These are phyloP conservation scores for Salticus scenicus DNA, from an alignment of 2,888 invertebrate genomes.

Conservation along the genomic window DNA sequence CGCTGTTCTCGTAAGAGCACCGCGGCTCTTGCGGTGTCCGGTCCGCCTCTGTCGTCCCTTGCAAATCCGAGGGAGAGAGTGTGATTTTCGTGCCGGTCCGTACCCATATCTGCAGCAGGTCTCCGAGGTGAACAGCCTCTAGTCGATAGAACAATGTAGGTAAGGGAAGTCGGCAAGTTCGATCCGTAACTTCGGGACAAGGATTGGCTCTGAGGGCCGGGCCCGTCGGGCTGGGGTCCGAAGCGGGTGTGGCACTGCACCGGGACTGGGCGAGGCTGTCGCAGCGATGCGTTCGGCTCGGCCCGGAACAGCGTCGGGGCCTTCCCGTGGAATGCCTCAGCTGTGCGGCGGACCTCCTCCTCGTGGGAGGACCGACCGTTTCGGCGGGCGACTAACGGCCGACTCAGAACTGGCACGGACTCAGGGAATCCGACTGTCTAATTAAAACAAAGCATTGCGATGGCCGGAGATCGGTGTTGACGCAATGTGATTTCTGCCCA, in stretches of 20 bases:
- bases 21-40: slow-evolving; percentile 76
- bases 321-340: slow-evolving; percentile 74
- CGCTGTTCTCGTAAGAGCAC: slow-evolving; percentile 75
- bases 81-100: slow-evolving; percentile 70
- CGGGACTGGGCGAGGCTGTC: slow-evolving; percentile 74
- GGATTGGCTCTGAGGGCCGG: slow-evolving; percentile 85
- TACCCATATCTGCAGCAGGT: slow-evolving; percentile 84
- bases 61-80: slow-evolving; percentile 74
- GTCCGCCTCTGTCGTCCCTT: slow-evolving; percentile 71
- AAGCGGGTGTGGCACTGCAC: slow-evolving; percentile 75
- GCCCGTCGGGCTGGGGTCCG: slow-evolving; percentile 80
- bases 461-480: slow-evolving; percentile 75
- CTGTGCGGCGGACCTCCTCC: slow-evolving; percentile 73
- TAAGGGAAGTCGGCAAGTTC: slow-evolving; percentile 84
- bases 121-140: slow-evolving; percentile 84
- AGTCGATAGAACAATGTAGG: slow-evolving; percentile 83
- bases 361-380: no score
- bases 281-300: slow-evolving; percentile 20
- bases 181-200: slow-evolving; percentile 80
- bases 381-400: slow-evolving; percentile 67
- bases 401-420: slow-evolving; percentile 76
- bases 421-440: slow-evolving; percentile 78
- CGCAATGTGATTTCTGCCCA: slow-evolving; percentile 78
- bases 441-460: slow-evolving; percentile 78
- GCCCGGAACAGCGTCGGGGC: slow-evolving; percentile 73